Evolutionary conservation across 2,113 vertebrate species (phyloP), one percentile per base, ranked within the genome.

Genomic region (Benitochromis conjunctus): DNA sequence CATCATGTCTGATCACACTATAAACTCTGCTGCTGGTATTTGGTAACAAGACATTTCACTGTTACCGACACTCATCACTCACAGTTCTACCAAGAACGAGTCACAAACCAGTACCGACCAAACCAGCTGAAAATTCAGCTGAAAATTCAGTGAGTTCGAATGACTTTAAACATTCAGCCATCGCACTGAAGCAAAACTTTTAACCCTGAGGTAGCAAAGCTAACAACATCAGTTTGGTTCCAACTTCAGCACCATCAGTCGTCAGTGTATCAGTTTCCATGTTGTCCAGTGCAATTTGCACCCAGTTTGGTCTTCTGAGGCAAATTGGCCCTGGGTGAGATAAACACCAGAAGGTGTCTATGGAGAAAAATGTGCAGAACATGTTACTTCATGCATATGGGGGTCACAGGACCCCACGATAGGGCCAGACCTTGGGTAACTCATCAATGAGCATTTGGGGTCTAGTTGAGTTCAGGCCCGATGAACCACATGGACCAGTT

Each of bases 351-450:
- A 29, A 29, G 18, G 31, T 36, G 62, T n/a, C n/a, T n/a, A n/a
- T n/a, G n/a, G n/a, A n/a, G n/a, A n/a, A n/a, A n/a, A n/a, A n/a
- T n/a, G n/a, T n/a, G n/a, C n/a, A n/a, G n/a, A n/a, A n/a, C n/a
- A n/a, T n/a, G n/a, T 66, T 66, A 41, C 62, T 41, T 66, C 36
- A 21, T 11, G 21, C 34, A 3, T 3, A 13, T 66, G 6, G 34
- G 62, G 34, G 34, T 38, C 36, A 24, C 36, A 66, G 21, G 62
- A 41, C 36, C 36, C n/a, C 36, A 66, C 36, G 1, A 8, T 24
- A 41, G 38, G 24, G 36, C n/a, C 36, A 66, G 11, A 12, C 31
- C 31, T 62, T 1, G 3, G 18, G 18, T 11, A 0, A 1, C 18
- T 0, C 9, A 62, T 12, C 6, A 19, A 36, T 62, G 3, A 36